Evolutionary conservation across 1,140 invertebrate genomes (phyloP), one percentile per base, ranked within the genome.

Genomic region (Popillia japonica): DNA sequence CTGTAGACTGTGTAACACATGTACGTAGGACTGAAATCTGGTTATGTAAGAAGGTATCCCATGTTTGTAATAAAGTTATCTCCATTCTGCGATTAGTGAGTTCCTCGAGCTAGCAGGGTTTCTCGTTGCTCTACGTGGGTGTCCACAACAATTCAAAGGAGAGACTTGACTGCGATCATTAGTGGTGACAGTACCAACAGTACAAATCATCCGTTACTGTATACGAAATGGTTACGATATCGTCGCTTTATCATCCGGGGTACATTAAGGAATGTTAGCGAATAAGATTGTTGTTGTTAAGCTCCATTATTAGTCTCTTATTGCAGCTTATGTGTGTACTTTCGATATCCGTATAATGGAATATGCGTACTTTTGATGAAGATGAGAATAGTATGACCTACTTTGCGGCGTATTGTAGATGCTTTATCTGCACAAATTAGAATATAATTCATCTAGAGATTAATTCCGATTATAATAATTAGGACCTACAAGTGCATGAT

Each of bases 21-120:
- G 22, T 68, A 34, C 20, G 48, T 55, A 55, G 6, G 48, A 55
- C 20, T 68, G 22, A 68, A 68, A 68, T 68, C 22, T 64, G 59
- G 59, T 68, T 68, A 68, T 68, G 61, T 22, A 68, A 68, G 61
- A 68, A 68, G 22, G 8, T 34, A 68, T 34, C 9, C 14, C 61
- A 27, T 34, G 61, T 68, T 22, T 20, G 61, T 68, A 68, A 68
- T 68, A 68, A 68, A 68, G 61, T 68, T 68, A 68, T 68, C 61
- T 68, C 22, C 61, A 34, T 68, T 68, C 61, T 20, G 22, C 61
- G 61, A 68, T 68, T 17, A 68, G 61, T 20, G 61, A 68, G 20
- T 27, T 68, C 27, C 61, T 14, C 61, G 59, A 64, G 59, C 9
- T 68, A 22, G 61, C 11, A 68, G 11, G 20, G 22, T 68, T 64